Conservation (phyloP, 2,113 vertebrate species). For the Grammomys surdaster region DNA sequence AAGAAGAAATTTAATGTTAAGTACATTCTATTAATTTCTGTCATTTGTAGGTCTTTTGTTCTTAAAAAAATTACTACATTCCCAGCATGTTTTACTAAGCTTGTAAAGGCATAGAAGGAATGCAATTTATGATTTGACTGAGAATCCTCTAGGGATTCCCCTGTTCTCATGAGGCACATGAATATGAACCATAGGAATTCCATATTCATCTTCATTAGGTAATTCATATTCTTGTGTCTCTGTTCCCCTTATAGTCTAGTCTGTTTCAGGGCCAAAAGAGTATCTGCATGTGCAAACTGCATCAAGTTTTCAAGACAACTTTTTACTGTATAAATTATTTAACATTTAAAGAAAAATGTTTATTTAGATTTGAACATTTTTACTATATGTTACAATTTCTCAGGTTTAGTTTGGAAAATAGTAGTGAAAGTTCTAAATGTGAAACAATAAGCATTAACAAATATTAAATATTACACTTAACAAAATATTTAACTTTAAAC, state of each 20-base stretch:
- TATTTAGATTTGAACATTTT: slow-evolving; percentile 11
- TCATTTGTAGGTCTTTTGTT: slow-evolving; percentile 33
- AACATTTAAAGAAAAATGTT: slow-evolving; percentile 46
- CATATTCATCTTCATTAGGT: slow-evolving; percentile 27
- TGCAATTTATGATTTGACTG: background rate
- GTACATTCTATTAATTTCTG: background rate
- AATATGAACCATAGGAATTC: background rate
- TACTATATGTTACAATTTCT: background rate
- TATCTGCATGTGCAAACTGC: background rate
- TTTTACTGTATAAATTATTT: background rate
- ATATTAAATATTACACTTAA: background rate
- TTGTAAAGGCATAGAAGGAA: background rate
- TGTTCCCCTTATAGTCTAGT: background rate
- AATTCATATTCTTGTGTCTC: background rate
- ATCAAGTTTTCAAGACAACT: background rate
- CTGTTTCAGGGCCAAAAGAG: background rate
- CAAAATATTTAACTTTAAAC: background rate
- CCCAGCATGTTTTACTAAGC: background rate
- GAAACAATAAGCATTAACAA: slow-evolving; percentile 32
- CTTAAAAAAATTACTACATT: background rate
- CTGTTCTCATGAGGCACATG: background rate
- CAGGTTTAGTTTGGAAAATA: background rate
- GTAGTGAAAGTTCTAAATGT: background rate
- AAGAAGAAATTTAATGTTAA: slow-evolving; percentile 12
- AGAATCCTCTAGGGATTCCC: background rate